These are phyloP conservation scores for Conger conger DNA, from an alignment of 2,113 vertebrate genomes.

Conservation along the genomic window DNA sequence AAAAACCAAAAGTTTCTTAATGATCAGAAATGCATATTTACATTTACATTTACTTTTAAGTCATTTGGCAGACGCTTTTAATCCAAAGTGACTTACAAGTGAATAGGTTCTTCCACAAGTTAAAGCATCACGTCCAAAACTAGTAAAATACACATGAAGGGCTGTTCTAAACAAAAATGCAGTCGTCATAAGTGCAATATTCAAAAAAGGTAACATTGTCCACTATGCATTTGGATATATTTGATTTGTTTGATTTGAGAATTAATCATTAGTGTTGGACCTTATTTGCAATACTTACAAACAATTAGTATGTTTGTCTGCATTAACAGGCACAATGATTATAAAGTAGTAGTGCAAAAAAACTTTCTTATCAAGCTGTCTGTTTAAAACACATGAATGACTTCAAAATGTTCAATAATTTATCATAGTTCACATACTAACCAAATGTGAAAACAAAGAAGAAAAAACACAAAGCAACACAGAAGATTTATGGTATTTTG, in stretches of 20 bases:
- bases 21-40: neutral
- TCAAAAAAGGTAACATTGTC: conserved; percentile 46
- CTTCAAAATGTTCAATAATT: conserved; percentile 63
- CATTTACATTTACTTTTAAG: too few species aligned
- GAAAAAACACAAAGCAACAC: neutral
- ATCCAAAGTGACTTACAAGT: too few species aligned
- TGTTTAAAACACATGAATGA: conserved; percentile 66
- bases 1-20: neutral
- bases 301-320: conserved; percentile 60
- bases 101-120: too few species aligned
- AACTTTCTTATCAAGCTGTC: conserved; percentile 63
- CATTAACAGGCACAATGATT: conserved; percentile 52
- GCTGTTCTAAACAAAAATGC: too few species aligned
- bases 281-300: conserved; percentile 20
- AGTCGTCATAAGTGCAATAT: too few species aligned
- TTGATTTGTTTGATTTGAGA: conserved; percentile 56
- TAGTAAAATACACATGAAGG: too few species aligned
- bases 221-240: conserved; percentile 52
- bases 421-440: conserved; percentile 36
- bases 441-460: conserved; percentile 12
- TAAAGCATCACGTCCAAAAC: too few species aligned
- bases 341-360: conserved; percentile 42
- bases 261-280: conserved; percentile 56
- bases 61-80: too few species aligned
- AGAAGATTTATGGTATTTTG: neutral